phyloP scores from a whole-genome alignment of 1,140 invertebrate species.

The Zaprionus inermis region DNA sequence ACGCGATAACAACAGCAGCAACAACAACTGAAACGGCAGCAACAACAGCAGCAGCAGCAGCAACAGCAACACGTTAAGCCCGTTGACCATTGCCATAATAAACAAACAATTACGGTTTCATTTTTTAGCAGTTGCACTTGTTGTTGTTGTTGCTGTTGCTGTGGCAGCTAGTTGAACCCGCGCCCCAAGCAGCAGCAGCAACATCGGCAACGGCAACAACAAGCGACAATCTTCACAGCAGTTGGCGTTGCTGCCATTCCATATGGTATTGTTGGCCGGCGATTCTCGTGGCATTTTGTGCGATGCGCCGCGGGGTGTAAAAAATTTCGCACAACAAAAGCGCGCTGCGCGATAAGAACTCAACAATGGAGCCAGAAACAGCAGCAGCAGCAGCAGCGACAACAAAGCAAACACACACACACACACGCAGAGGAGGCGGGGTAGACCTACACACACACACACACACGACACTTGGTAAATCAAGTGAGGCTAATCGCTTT shows the following conservation, averaged over 20 bases:
- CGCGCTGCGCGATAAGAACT: constrained; percentile 59
- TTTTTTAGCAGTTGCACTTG: constrained; percentile 9
- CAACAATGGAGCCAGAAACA: constrained; percentile 56
- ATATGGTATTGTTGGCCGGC: constrained; percentile 44
- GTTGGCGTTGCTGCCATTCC: constrained; percentile 39
- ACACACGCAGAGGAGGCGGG: background rate
- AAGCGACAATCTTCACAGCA: constrained; percentile 33
- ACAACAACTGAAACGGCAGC: constrained; percentile 39
- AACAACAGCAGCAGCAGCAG: constrained; percentile 36
- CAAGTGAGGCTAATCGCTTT: constrained; percentile 40
- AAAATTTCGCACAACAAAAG: constrained; percentile 68
- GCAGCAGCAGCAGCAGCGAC: constrained; percentile 34
- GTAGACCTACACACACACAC: background rate
- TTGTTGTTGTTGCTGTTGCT: constrained; percentile 22
- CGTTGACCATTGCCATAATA: constrained; percentile 55
- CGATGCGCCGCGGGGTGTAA: constrained; percentile 66
- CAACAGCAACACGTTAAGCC: constrained; percentile 32
- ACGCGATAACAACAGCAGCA: constrained; percentile 59
- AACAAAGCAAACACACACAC: constrained; percentile 6
- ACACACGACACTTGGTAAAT: constrained; percentile 38
- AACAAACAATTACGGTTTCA: constrained; percentile 79
- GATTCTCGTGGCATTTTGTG: constrained; percentile 71
- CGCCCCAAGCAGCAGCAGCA: constrained; percentile 15
- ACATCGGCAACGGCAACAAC: background rate
- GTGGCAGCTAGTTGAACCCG: constrained; percentile 43